Base-by-base conservation (phyloP, 2,888 invertebrate species). In the Kryphioiulus occultus region DNA sequence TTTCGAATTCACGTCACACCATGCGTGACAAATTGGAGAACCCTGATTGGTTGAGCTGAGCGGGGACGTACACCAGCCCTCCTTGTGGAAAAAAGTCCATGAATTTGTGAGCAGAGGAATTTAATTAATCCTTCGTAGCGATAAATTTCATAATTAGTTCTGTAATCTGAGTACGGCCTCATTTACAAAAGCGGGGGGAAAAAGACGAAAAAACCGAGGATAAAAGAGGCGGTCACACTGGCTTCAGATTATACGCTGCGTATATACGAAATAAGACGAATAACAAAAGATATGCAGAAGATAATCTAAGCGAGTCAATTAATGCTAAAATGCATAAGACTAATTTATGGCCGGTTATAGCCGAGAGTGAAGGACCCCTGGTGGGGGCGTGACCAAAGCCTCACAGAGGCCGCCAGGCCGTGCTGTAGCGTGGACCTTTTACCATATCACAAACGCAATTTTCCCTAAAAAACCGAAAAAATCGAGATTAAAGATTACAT, bases 291-390 rank as follows among this genome's bases (percentile, higher is more conserved):
- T 53, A 53, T 12, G n/a, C 12, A 12, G 12, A 19, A 53, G 53
- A 53, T 53, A 53, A 53, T 53, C 53, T 53, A 53, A 53, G 53
- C 53, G 53, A 53, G 53, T n/a, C 53, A 53, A 53, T 53, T 53
- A 53, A 53, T 53, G 19, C 53, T 47, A 53, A 53, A 53, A 53
- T 53, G 53, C 53, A 53, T 53, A 53, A 53, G 53, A 53, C 53
- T 53, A 53, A 53, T 53, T 53, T 53, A 53, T 53, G n/a, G 53
- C 53, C 53, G 53, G 53, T 53, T 53, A 53, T 1, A 53, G 53
- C n/a, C 53, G 17, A 19, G 19, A 53, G 53, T 53, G 53, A 53
- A 19, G 53, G 53, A 1, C 53, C 53, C 53, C 53, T 53, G 53
- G 53, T 53, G 53, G 53, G 53, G 53, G 53, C 53, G 53, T 53